Evolutionary conservation across 2,797 vertebrate genomes (phyloP), one percentile per base, ranked within the genome.

Genomic region (Peromyscus melanophrys): DNA sequence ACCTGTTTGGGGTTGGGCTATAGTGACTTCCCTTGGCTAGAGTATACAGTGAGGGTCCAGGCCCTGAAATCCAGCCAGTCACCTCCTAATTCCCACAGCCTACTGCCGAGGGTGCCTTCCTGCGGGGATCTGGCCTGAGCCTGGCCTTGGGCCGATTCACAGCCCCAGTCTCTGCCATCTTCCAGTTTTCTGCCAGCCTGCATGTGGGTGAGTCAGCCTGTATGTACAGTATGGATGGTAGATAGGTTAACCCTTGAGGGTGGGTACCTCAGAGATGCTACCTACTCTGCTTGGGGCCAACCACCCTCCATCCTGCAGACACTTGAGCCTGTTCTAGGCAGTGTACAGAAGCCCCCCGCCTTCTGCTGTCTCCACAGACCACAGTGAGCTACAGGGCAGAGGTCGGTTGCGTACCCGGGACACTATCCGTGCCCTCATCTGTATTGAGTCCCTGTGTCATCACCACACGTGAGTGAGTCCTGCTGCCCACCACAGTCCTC

Each of bases 381-480:
- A 99, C 98, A 99, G 99, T 19, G 99, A 99, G 96, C 98, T 99
- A 98, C 99, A 99, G 98, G 99, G 98, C 96, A 99, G 99, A 97
- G 99, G 98, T 84, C 99, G 99, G 80, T 99, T 99, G 1, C 99
- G 99, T 73, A 99, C 99, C 67, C 98, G 99, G 96, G 99, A 99
- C 97, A 99, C 99, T 0, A 98, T 99, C 10, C 99, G 99, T 3
- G 99, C 99, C 55, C 97, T 99, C 98, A 99, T 99, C 98, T 99
- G 99, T 98, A 99, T 99, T 0, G 99, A 99, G 92, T 99, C 99
- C 0, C 99, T 99, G 81, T 99, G 99, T 96, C 99, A 99, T 97
- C 98, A 99, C 98, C 99, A 99, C 98, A 99, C 98, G 99, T 99
- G 98, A 98, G 99, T 94, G 67, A n/a, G 43, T 59, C 34, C 23